Evolutionary conservation across 2,113 vertebrate genomes (phyloP).

Genomic region (Ochotona princeps): DNA sequence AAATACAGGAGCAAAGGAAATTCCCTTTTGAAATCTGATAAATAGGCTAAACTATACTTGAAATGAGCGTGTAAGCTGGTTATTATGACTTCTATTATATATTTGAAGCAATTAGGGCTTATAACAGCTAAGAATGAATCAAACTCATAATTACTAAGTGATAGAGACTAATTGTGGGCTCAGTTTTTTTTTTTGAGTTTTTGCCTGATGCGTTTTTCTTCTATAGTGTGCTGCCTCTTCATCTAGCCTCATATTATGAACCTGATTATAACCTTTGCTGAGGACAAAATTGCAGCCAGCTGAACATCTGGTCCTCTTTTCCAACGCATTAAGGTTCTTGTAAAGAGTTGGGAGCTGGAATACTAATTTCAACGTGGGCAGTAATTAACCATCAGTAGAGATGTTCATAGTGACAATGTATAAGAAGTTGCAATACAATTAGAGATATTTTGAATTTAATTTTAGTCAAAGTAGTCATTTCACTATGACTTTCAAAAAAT

Average conservation of each 20-base stretch:
- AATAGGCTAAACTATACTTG: constrained; percentile 11
- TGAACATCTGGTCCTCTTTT: constrained; percentile 62
- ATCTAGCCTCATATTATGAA: constrained; percentile 34
- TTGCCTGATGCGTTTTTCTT: constrained; percentile 56
- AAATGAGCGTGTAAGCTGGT: constrained; percentile 56
- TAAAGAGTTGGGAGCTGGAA: constrained; percentile 46
- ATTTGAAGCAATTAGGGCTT: background rate
- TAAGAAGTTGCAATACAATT: background rate
- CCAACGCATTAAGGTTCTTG: constrained; percentile 13
- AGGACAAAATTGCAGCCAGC: constrained; percentile 62
- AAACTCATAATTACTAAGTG: constrained; percentile 65
- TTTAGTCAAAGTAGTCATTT: constrained; percentile 28
- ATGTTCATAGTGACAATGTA: constrained; percentile 22
- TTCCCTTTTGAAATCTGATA: constrained; percentile 49
- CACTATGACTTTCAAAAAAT: background rate
- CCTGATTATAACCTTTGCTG: constrained; percentile 66
- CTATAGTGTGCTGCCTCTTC: constrained; percentile 15
- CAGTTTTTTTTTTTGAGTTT: constrained; percentile 54
- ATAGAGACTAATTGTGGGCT: constrained; percentile 64
- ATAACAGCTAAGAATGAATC: constrained; percentile 44
- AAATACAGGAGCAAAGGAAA: background rate
- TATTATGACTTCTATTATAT: constrained; percentile 49
- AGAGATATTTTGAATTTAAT: constrained; percentile 19
- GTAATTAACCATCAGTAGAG: constrained; percentile 44
- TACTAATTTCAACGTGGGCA: constrained; percentile 45